A percentile compares a stretch with the other conserved stretches of the same genome.
Evolutionary conservation across 2,113 vertebrate genomes (phyloP).

Genomic region (Octodon degus): DNA sequence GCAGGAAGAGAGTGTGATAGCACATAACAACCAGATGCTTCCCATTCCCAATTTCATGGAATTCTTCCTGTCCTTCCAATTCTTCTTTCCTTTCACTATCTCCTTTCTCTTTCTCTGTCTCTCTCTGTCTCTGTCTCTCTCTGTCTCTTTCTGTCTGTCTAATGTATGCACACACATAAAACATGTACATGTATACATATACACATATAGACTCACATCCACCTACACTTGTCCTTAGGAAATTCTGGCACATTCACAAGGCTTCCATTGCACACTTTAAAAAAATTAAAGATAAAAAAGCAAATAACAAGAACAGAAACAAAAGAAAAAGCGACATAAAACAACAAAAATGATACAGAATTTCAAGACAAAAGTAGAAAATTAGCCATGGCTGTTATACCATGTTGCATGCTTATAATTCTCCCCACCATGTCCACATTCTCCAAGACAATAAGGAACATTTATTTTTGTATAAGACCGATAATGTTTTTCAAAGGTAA

Average conservation of each 20-base stretch:
- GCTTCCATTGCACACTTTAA: too few species aligned
- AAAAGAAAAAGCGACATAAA: too few species aligned
- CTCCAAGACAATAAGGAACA: not conserved
- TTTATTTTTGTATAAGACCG: not conserved
- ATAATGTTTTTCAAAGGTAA: not conserved
- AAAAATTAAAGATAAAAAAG: too few species aligned
- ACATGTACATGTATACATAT: fast-evolving
- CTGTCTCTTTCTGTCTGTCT: not conserved
- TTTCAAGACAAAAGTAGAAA: too few species aligned
- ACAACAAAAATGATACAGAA: too few species aligned
- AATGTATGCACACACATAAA: too few species aligned
- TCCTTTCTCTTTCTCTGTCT: not conserved
- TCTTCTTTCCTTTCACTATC: not conserved
- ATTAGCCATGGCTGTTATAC: not conserved
- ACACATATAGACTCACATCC: not conserved
- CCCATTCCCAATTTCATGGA: not conserved
- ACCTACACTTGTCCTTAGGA: not conserved
- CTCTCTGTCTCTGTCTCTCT: too few species aligned
- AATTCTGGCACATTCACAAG: not conserved
- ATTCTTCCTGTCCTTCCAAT: not conserved
- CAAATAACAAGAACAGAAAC: too few species aligned
- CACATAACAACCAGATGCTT: not conserved
- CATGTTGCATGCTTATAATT: not conserved
- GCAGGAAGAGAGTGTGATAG: not conserved
- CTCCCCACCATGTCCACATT: not conserved